These are phyloP conservation scores for Anarhynchus alexandrinus DNA, from an alignment of 2,113 vertebrate genomes.

Conservation along the genomic window DNA sequence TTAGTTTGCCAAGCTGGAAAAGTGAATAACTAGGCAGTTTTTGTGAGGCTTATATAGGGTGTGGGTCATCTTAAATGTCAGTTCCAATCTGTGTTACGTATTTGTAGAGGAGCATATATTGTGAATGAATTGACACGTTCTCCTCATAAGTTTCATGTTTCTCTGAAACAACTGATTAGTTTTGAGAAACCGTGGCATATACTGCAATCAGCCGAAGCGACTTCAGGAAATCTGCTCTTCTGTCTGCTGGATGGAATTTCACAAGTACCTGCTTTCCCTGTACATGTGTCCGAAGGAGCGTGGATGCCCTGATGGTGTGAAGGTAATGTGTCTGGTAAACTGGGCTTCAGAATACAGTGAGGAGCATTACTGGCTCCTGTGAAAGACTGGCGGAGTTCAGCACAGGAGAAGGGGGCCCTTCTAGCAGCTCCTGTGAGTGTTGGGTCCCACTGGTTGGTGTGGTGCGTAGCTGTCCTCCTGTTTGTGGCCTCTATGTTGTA, in stretches of 20 bases:
- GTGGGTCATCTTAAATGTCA: slow-evolving; percentile 32
- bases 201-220: neutral
- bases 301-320: neutral
- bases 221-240: neutral
- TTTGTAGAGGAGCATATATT: neutral
- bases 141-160: neutral
- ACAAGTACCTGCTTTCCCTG: neutral
- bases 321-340: neutral
- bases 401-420: neutral
- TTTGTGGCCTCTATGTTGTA: neutral
- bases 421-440: neutral
- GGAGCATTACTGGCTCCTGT: neutral
- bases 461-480: neutral
- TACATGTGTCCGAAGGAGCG: rapidly evolving
- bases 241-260: neutral
- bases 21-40: slow-evolving; percentile 41
- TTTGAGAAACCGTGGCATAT: neutral
- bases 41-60: neutral
- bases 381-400: neutral
- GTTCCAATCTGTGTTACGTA: neutral
- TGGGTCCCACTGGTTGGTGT: neutral
- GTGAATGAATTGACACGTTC: neutral
- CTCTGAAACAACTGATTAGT: neutral
- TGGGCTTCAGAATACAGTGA: neutral
- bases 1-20: slow-evolving; percentile 35